These are phyloP conservation scores for Alouatta palliata DNA, from an alignment of 2,113 vertebrate species.

Conservation along the genomic window DNA sequence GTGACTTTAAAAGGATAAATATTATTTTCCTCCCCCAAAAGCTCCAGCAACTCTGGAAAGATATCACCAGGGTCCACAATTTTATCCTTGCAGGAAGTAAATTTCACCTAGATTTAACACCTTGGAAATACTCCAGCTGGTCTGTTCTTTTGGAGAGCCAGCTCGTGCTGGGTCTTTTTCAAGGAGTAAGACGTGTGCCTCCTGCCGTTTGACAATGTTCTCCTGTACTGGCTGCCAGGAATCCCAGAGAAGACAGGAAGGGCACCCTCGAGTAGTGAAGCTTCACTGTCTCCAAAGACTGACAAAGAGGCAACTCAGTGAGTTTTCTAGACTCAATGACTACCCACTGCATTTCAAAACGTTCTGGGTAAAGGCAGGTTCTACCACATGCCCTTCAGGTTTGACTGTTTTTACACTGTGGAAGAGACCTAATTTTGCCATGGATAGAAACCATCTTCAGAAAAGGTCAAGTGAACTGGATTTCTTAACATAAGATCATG, in stretches of 20 bases:
- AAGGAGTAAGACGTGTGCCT: neutral
- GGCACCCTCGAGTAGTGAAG: neutral
- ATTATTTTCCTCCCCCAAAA: neutral
- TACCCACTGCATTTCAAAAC: slow-evolving; percentile 55
- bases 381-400: slow-evolving; percentile 53
- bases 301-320: neutral
- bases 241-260: neutral
- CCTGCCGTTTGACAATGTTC: slow-evolving; percentile 9
- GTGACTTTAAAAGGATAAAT: neutral
- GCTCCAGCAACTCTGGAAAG: neutral
- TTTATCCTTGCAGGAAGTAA: neutral
- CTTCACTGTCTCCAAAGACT: accelerated
- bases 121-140: neutral
- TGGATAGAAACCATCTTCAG: slow-evolving; percentile 72
- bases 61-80: neutral
- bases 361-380: slow-evolving; percentile 70
- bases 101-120: neutral
- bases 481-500: slow-evolving; percentile 62
- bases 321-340: slow-evolving; percentile 47
- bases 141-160: neutral
- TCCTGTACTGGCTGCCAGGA: neutral
- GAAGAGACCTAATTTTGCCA: slow-evolving; percentile 61
- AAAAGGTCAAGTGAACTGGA: slow-evolving; percentile 26
- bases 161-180: neutral
- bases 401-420: slow-evolving; percentile 72